Base-by-base conservation (phyloP, 2,113 vertebrate species). In the Burhinus oedicnemus region DNA sequence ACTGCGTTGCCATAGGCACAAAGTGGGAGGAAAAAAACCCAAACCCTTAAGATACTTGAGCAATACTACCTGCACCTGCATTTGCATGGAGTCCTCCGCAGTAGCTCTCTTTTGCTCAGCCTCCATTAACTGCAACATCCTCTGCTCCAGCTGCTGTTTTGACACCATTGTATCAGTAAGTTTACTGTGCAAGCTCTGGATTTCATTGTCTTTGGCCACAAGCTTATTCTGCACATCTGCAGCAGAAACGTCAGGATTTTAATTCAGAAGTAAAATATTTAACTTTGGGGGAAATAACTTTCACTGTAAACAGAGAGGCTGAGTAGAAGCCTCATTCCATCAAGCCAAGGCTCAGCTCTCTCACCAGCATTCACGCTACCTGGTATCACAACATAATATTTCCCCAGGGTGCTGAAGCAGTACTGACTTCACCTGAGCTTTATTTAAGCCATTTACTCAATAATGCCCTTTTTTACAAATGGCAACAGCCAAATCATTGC, bases 131-230 rank as follows among this genome's bases (percentile, higher is more conserved):
- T 99, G 99, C 98, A 98, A 93, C 96, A 99, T 98, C 96, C 98
- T 98, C 97, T 99, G 99, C 92, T 99, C 99, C 97, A 99, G 96
- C 90, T 99, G 98, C 83, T 99, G 99, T 86, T 99, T 99, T 61
- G 99, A 99, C 66, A 99, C 98, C 93, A 99, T 98, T 34, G 99
- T 98, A 90, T 99, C 99, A 9, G 98, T 99, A 93, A 99, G 98
- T 94, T 98, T 99, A 98, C 98, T 98, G 98, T 99, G 99, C 21
- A 99, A 98, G 70, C 97, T 99, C 98, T 99, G 99, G 92, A 99
- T 98, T 98, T 99, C 99, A 97, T 98, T 99, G 96, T 99, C 99
- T 91, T 98, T 98, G 54, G 98, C 97, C 95, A 99, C 97, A 97
- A 99, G 98, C 97, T 99, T 98, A 96, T 87, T 98, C 97, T 99